These are phyloP conservation scores for Heliconius sara DNA, from an alignment of 2,888 invertebrate genomes.

Conservation along the genomic window DNA sequence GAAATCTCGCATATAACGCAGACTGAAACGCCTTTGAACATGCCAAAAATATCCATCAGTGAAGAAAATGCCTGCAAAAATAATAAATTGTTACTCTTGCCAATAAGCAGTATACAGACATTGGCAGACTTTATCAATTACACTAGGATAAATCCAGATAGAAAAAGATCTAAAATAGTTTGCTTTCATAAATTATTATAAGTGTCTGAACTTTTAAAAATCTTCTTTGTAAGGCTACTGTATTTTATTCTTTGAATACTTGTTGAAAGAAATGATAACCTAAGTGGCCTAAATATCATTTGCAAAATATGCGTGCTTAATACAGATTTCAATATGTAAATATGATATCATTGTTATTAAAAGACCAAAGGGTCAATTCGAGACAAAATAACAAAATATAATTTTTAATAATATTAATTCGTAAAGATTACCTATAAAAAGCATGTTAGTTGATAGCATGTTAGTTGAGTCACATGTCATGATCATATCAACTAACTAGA, in stretches of 20 bases:
- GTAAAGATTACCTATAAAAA: neutral
- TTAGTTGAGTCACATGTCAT: too few species aligned
- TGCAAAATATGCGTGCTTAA: neutral
- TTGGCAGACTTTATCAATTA: too few species aligned
- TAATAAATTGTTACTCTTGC: neutral
- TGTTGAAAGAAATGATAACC: neutral
- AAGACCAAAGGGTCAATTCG: neutral
- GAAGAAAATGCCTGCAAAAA: conserved; percentile 85
- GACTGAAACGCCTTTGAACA: conserved; percentile 86
- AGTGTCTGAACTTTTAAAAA: too few species aligned
- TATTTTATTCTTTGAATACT: too few species aligned
- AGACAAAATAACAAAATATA: neutral
- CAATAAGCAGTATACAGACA: too few species aligned
- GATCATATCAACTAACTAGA: too few species aligned
- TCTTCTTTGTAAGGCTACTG: too few species aligned
- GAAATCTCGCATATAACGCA: conserved; percentile 86
- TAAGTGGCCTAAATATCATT: neutral
- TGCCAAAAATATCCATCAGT: conserved; percentile 86
- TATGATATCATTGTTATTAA: neutral
- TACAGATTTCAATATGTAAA: neutral
- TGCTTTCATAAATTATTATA: too few species aligned
- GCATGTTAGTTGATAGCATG: too few species aligned
- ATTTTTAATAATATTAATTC: neutral
- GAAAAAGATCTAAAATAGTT: too few species aligned
- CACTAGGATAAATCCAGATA: too few species aligned